Percentiles rank a stretch among this genome's conserved stretches.
Conservation (phyloP, 2,113 vertebrate species). For the Cavia porcellus region DNA sequence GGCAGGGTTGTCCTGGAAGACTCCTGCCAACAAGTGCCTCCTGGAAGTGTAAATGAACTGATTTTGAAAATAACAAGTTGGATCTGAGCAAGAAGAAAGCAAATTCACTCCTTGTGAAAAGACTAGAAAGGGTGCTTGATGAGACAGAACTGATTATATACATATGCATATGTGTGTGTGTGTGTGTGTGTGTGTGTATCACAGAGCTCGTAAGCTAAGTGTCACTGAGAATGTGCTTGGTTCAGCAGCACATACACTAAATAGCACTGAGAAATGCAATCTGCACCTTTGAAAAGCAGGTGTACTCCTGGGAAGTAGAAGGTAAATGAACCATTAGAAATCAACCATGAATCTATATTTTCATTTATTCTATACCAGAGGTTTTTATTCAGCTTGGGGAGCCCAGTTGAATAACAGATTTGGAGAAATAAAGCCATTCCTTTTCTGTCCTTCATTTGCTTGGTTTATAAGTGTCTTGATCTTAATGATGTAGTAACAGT, state of each 20-base stretch:
- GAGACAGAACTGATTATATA: background rate
- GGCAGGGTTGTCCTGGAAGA: background rate
- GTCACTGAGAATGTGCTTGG: background rate
- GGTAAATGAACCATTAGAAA: background rate
- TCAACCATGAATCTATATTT: background rate
- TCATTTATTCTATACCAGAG: background rate
- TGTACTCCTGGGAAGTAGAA: background rate
- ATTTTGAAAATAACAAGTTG: background rate
- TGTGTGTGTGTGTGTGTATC: too few species aligned
- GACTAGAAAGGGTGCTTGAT: background rate
- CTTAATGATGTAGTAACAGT: background rate
- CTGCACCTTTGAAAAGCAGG: constrained; percentile 31
- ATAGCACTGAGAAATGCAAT: background rate
- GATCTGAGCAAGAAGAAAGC: background rate
- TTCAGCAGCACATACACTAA: background rate
- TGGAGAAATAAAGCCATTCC: background rate
- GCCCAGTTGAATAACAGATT: background rate
- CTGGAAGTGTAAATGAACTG: background rate
- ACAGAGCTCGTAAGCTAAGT: background rate
- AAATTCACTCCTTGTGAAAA: background rate
- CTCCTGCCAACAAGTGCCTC: background rate
- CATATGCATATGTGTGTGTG: too few species aligned
- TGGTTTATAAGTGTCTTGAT: constrained; percentile 19
- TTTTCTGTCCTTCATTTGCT: background rate
- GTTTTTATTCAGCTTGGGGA: background rate